Evolutionary conservation across 2,113 vertebrate genomes (phyloP), one percentile per base, ranked within the genome.

Genomic region (Micromys minutus): DNA sequence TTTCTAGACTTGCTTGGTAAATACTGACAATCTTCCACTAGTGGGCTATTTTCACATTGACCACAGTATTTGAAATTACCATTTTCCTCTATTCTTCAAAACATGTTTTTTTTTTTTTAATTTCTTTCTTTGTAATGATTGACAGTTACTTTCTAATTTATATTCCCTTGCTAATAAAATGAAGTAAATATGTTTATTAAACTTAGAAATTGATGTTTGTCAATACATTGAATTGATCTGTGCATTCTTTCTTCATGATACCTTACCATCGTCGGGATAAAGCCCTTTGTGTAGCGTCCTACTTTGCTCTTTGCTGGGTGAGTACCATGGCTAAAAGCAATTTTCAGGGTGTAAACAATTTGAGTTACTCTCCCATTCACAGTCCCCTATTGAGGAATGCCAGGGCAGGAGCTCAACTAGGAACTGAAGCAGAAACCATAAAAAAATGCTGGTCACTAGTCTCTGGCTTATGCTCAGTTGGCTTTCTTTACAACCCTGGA

Each of bases 241-340:
- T 88, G 42, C 87, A 97, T 86, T 76, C 95, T 24, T 36, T 55
- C 15, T 24, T 21, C 63, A 72, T 92, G 55, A 13, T 85, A 42
- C 12, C 50, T 15, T 57, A 79, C 1, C 34, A 36, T 34, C 72
- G 34, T 42, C 1, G 1, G 4, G 21, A 31, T 87, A 69, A 69
- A 45, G 55, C 4, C 12, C 84, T 86, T 59, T 69, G 55, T 74
- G 19, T 8, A 77, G 21, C 45, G 29, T 4, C 17, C 42, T 31
- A 65, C 42, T 47, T 47, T 36, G 9, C 31, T 85, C 24, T 63
- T 29, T 67, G 17, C 9, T 85, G 6, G 10, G 19, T 85, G 17
- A 36, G 29, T 55, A 45, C 26, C 42, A 7, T 47, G 81, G 65
- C 39, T 31, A 34, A 63, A 47, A 6, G 1, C 61, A 67, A 12